Evolutionary conservation across 2,888 invertebrate genomes (phyloP), one percentile per base, ranked within the genome.

Genomic region (Metellina segmentata): DNA sequence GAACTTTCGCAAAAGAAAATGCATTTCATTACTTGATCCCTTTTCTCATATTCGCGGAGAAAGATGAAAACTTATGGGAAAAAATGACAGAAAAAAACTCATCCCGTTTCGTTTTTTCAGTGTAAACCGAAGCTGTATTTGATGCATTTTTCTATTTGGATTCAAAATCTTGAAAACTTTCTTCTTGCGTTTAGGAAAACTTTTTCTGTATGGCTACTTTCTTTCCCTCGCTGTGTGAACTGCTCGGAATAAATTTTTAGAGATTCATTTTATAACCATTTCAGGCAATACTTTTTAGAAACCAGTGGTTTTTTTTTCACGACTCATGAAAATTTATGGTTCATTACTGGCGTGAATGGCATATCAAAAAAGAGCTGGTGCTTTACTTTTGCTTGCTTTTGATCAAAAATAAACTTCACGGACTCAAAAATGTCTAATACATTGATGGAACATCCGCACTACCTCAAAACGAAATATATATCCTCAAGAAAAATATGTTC

Each of bases 21-120:
- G 85, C 85, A 86, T 86, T 86, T 86, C 85, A 86, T 86, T 86
- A 86, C 77, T 34, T 61, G 69, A 86, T 86, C 85, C 85, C 85
- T 77, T 78, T 86, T 78, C 85, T 78, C 77, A 86, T 86, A 86
- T 86, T 86, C 85, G 78, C 70, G 70, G 49, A 20, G 69, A 86
- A 74, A 86, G 70, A 86, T 86, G 85, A 86, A 86, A 86, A 85
- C 85, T 78, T 86, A 78, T 78, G 77, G 69, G 52, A 78, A 86
- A 85, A 72, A 78, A 77, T 34, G 51, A 13, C 53, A 85, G 61
- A 81, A 81, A 81, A 81, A 69, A 69, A 20, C 13, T 48, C 61
- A 9, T 19, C 51, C 6, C 6, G 1, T 49, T 71, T 82, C 71
- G 70, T 86, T 78, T 77, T 16, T 48, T 20, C 6, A 11, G 70